A percentile compares a stretch with the other conserved stretches of the same genome.
Evolutionary conservation across 1,140 invertebrate genomes (phyloP).

Genomic region (Megalopta genalis): DNA sequence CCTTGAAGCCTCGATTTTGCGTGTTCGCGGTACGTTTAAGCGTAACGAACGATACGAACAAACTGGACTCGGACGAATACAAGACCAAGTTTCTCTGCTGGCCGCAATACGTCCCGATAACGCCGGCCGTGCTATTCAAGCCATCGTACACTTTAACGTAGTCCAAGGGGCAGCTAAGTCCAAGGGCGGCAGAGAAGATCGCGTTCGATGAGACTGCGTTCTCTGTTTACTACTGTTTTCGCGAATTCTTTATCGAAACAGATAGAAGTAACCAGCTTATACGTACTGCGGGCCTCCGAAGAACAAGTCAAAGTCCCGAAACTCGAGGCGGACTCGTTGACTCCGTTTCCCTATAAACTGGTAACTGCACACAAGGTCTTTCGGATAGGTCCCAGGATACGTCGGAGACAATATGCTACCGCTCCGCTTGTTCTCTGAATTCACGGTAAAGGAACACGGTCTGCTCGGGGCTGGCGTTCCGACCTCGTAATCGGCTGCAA

Average conservation of each 20-base stretch:
- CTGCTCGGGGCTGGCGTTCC: conserved; percentile 90
- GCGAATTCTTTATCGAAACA: no score
- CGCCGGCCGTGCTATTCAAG: conserved; percentile 88
- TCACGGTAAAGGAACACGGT: conserved; percentile 92
- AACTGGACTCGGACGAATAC: conserved; percentile 93
- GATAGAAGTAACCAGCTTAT: conserved; percentile 58
- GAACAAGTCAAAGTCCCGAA: conserved; percentile 99
- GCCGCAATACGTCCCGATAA: conserved; percentile 98
- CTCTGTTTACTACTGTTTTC: no score
- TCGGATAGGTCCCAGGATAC: conserved; percentile 99
- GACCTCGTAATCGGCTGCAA: conserved; percentile 91
- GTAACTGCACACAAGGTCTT: conserved; percentile 95
- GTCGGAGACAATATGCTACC: conserved; percentile 97
- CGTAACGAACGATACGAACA: conserved; percentile 94
- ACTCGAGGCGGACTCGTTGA: conserved; percentile 96
- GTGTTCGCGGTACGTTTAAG: conserved; percentile 93
- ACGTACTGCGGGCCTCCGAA: conserved; percentile 98
- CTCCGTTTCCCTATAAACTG: conserved; percentile 94
- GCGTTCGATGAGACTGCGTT: no score
- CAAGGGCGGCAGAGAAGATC: no score
- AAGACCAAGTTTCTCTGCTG: conserved; percentile 97
- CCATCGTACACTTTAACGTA: conserved; percentile 98
- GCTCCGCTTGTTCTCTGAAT: conserved; percentile 87
- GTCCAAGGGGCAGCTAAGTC: conserved; percentile 97
- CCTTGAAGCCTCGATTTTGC: conserved; percentile 97